Base-by-base conservation (phyloP, 2,888 invertebrate genomes). In the Norana najaformis region DNA sequence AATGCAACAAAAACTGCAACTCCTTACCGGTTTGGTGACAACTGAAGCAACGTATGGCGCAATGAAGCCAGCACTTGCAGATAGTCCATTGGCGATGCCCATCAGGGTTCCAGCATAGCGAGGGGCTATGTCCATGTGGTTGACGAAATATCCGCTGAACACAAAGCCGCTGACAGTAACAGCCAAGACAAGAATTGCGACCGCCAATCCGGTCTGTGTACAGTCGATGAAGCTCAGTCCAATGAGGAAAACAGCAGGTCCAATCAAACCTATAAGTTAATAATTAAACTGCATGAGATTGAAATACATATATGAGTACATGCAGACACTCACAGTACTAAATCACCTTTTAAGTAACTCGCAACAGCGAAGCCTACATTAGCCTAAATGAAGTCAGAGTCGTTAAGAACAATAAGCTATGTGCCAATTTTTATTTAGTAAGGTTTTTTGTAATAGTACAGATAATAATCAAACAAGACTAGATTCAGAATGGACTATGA, bases 71-170 rank as follows among this genome's bases (percentile, higher is more conserved):
- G 95, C 93, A 5, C 94, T 93, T 36, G 94, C 93, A n/a, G 94
- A 94, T 41, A 94, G 92, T 23, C 94, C 94, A 92, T 95, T 95
- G n/a, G 94, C 93, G 41, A 95, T 93, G 16, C 94, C 95, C 92
- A 94, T 94, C 88, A 95, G 91, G 20, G 94, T 93, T 0, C 95
- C 95, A 35, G 95, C 94, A 91, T 93, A 94, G 13, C 93, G 92
- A 18, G 95, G 95, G 38, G 94, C 95, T 89, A 95, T 93, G 92
- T 95, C 95, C 92, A 95, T 94, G 91, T 94, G 94, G 91, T 95
- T 95, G 90, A 95, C 94, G n/a, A 94, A 91, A 92, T 93, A 94
- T 35, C 95, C 95, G 90, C 93, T 93, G 93, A 94, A 95, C 90
- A 93, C 93, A 88, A 93, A 92, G 5, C 94, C 94, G 30, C 93